Percentiles rank a stretch among this genome's conserved stretches.
phyloP scores from a whole-genome alignment of 1,140 invertebrate genomes.

The Muscidifurax raptorellus region DNA sequence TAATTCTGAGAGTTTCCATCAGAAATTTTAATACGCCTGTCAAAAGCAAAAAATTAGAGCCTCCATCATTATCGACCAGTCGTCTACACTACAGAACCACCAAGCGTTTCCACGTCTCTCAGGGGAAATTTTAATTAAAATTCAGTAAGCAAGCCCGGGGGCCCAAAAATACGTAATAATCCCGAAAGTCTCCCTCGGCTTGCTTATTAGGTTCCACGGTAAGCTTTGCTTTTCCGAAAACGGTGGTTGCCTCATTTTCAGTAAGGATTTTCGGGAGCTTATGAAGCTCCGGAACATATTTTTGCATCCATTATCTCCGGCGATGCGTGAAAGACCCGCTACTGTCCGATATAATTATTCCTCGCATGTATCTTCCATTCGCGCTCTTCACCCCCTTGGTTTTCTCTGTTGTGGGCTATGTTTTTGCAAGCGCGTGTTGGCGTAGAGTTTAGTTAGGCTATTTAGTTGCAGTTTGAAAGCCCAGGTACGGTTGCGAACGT shows the following conservation, averaged over 20 bases:
- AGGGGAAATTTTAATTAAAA: conserved; percentile 8
- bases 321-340: not conserved
- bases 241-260: not conserved
- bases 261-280: conserved; percentile 23
- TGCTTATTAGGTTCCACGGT: not conserved
- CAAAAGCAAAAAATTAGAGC: not conserved
- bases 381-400: not conserved
- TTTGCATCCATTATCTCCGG: conserved; percentile 37
- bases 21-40: not conserved
- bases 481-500: too few species aligned
- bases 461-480: not conserved
- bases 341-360: conserved; percentile 24
- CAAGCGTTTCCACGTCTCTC: not conserved
- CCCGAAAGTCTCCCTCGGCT: not conserved
- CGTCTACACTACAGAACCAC: not conserved
- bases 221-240: not conserved
- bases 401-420: not conserved
- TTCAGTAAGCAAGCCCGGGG: not conserved
- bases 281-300: conserved; percentile 35
- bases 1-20: not conserved
- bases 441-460: not conserved
- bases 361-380: not conserved
- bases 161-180: not conserved
- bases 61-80: too few species aligned
- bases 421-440: not conserved